Evolutionary conservation across 2,113 vertebrate genomes (phyloP).

Genomic region (Protobothrops mucrosquamatus): DNA sequence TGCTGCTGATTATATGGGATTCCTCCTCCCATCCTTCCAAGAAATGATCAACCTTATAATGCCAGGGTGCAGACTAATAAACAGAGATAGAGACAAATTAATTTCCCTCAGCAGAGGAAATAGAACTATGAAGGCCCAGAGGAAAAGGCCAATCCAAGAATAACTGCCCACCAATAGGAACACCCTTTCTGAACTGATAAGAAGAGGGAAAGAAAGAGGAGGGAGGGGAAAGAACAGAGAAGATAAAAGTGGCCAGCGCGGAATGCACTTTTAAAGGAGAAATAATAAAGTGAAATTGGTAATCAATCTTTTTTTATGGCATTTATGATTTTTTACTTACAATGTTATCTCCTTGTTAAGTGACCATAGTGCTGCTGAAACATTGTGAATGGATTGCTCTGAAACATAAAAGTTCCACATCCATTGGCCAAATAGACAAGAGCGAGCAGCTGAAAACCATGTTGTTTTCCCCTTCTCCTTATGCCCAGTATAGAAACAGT

Average conservation of each 20-base stretch:
- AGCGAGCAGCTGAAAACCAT: too few species aligned
- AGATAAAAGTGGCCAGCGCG: fast-evolving
- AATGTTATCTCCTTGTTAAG: neutral
- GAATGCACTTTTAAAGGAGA: neutral
- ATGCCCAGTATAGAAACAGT: neutral
- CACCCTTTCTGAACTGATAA: fast-evolving
- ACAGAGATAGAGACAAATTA: conserved; percentile 22
- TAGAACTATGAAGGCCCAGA: neutral
- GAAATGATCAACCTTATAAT: neutral
- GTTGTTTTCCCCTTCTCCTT: neutral
- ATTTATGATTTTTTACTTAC: neutral
- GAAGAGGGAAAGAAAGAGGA: neutral
- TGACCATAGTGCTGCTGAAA: fast-evolving
- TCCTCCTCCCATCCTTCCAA: neutral
- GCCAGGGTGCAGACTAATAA: neutral
- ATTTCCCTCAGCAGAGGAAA: neutral
- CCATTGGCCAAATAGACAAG: fast-evolving
- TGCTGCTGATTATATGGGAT: neutral
- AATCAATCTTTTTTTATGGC: neutral
- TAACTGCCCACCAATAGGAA: fast-evolving
- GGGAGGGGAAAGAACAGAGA: fast-evolving
- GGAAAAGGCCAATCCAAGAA: neutral
- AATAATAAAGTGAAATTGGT: neutral
- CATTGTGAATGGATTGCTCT: fast-evolving
- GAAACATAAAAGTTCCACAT: fast-evolving